Evolutionary conservation across 2,888 invertebrate species (phyloP), one percentile per base, ranked within the genome.

Genomic region (Drosophila rubida): DNA sequence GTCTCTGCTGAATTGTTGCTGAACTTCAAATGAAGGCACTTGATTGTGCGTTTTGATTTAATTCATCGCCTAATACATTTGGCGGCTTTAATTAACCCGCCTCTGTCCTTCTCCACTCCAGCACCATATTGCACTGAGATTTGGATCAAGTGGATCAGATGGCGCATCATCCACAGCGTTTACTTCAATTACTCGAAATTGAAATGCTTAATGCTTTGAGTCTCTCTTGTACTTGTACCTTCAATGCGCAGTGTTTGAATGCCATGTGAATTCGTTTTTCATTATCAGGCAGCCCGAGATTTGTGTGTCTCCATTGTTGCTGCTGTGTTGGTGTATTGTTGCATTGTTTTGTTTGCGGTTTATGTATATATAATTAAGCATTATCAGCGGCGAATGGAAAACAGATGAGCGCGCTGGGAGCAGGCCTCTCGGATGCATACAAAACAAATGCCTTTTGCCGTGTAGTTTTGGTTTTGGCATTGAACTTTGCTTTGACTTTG

Each of bases 401-500:
- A 69, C 49, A 69, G 64, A 23, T 59, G 78, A 55, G 55, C 57
- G 32, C 46, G 75, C 64, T 86, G 80, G 60, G 80, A 79, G 83
- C 73, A 73, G 57, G 14, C 30, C 50, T 59, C 46, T 58, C 39
- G 54, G 41, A 23, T 80, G 78, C 83, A 80, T 67, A 67, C 86
- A 80, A 79, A 65, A 67, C 58, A 72, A 82, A 82, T 72, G 65
- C 68, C 65, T 57, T 42, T 35, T 16, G 30, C 19, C 44, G 44
- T 63, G 8, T 57, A 44, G 7, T 50, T 32, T 57, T 60, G 54
- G 64, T 46, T 80, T 83, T 87, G 83, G 85, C 83, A 84, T 87
- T 84, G 83, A 84, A 84, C 87, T 87, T 81, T 84, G 75, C 69
- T 78, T 84, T 84, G 83, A 87, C 83, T 84, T 84, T 83, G 80